These are phyloP conservation scores for Neria commutata DNA, from an alignment of 2,888 invertebrate species.

Conservation along the genomic window DNA sequence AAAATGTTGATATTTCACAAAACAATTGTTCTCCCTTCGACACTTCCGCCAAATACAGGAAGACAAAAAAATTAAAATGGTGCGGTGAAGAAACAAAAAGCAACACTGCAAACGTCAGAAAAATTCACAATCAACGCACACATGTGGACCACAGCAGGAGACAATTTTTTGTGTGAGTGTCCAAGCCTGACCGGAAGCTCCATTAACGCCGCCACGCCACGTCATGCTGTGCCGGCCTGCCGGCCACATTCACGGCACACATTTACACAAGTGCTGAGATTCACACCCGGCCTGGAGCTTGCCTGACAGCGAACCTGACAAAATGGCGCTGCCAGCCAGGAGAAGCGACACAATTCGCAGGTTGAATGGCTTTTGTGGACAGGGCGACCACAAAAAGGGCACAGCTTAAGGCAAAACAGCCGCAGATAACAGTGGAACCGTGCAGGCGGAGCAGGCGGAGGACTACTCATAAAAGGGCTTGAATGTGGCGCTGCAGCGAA, in stretches of 20 bases:
- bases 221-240: neutral
- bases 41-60: no score
- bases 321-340: neutral
- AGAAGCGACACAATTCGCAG: neutral
- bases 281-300: no score
- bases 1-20: no score
- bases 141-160: conserved; percentile 47
- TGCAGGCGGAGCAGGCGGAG: no score
- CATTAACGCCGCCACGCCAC: conserved; percentile 1
- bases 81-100: conserved; percentile 34
- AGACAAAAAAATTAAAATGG: conserved; percentile 24
- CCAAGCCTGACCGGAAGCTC: conserved; percentile 6
- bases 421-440: neutral
- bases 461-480: neutral
- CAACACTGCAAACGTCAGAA: conserved; percentile 51
- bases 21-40: no score
- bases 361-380: neutral
- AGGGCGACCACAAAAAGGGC: neutral
- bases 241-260: neutral
- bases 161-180: conserved; percentile 21
- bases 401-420: conserved; percentile 1
- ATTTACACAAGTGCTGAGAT: conserved; percentile 45
- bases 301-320: conserved; percentile 35
- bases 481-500: neutral
- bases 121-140: conserved; percentile 46